phyloP scores from a whole-genome alignment of 2,797 vertebrate genomes.

The Monodelphis domestica region DNA sequence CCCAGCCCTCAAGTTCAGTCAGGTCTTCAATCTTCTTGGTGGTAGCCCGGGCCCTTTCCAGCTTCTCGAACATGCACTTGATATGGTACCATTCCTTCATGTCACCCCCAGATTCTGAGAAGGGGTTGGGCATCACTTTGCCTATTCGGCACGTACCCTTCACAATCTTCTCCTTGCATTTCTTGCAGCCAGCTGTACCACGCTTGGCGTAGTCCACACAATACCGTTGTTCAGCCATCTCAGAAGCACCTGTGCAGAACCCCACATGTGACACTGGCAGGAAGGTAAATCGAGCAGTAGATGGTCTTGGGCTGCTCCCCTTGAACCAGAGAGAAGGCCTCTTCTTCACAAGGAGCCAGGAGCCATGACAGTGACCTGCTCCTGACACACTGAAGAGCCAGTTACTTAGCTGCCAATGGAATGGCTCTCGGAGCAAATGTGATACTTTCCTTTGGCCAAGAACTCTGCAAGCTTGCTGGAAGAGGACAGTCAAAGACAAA shows the following conservation, averaged over 20 bases:
- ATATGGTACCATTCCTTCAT: slow-evolving; percentile 99
- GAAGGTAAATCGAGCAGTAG: slow-evolving; percentile 9
- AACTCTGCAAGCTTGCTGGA: slow-evolving; percentile 70
- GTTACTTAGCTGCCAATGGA: neutral
- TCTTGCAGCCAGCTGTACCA: slow-evolving; percentile 97
- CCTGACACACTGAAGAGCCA: neutral
- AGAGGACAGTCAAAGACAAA: slow-evolving; percentile 63
- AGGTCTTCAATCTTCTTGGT: slow-evolving; percentile 98
- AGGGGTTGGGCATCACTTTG: slow-evolving; percentile 97
- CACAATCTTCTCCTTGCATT: slow-evolving; percentile 97
- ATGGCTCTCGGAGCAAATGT: neutral
- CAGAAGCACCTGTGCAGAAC: slow-evolving; percentile 70
- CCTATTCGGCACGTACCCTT: slow-evolving; percentile 96
- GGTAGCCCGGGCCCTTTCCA: slow-evolving; percentile 93
- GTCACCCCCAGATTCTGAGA: slow-evolving; percentile 96
- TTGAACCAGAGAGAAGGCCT: neutral
- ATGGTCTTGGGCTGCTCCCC: neutral
- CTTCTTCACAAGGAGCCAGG: neutral
- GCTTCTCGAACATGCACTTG: slow-evolving; percentile 98
- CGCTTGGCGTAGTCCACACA: slow-evolving; percentile 98
- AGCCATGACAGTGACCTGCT: neutral
- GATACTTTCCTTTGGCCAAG: slow-evolving; percentile 65
- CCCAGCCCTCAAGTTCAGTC: slow-evolving; percentile 97
- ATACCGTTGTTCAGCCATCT: slow-evolving; percentile 96
- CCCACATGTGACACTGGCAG: slow-evolving; percentile 39